phyloP scores from a whole-genome alignment of 2,888 invertebrate species.

The Spilarctia lutea region DNA sequence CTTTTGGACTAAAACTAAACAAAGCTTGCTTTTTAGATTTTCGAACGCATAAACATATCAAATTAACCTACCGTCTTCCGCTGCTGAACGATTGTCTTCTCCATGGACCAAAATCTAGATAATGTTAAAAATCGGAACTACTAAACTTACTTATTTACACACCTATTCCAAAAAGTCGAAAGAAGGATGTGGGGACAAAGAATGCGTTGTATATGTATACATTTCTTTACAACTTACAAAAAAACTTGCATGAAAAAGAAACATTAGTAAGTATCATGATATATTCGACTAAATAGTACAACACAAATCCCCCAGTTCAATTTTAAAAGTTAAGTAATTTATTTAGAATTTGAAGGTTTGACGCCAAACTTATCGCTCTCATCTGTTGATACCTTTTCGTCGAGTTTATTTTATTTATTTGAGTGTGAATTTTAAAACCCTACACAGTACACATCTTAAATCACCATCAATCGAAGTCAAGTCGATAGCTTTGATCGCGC shows the following conservation, averaged over 20 bases:
- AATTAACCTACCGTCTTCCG: no score
- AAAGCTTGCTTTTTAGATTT: no score
- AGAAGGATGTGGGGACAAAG: not conserved
- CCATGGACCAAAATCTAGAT: no score
- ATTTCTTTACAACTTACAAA: not conserved
- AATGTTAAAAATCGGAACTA: no score
- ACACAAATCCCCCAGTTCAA: not conserved
- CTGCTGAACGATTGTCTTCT: no score
- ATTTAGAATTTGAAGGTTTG: conserved; percentile 31
- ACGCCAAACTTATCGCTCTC: conserved; percentile 36
- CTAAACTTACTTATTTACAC: not conserved
- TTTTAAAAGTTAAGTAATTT: not conserved
- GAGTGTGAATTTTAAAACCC: conserved; percentile 34
- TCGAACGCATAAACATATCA: no score
- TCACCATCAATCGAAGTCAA: conserved; percentile 45
- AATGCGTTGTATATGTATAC: not conserved
- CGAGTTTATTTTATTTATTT: conserved; percentile 36
- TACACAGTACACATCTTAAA: conserved; percentile 42
- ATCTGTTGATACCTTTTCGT: conserved; percentile 33
- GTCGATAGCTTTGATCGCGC: conserved; percentile 47
- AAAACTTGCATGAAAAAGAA: not conserved
- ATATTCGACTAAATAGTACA: not conserved
- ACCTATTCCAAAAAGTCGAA: not conserved
- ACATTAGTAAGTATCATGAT: not conserved
- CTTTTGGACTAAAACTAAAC: no score